These are phyloP conservation scores for Falco cherrug DNA, from an alignment of 2,797 vertebrate species.

Conservation along the genomic window DNA sequence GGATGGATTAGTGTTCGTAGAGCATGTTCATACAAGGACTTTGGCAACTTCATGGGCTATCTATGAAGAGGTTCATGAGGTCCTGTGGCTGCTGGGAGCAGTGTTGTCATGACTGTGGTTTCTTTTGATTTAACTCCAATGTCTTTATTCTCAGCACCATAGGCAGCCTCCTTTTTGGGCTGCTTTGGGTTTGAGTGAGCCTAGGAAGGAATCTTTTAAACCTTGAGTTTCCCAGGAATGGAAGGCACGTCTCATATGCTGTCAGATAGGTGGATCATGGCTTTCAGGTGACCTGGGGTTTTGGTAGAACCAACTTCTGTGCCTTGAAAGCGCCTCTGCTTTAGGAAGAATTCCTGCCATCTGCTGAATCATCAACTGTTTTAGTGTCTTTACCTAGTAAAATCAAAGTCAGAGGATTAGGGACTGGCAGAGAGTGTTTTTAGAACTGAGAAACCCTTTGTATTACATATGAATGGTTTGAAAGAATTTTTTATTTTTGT, in stretches of 20 bases:
- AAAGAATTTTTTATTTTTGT: background rate
- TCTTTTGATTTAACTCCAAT: background rate
- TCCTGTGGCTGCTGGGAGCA: background rate
- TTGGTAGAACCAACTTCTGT: background rate
- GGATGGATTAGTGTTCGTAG: background rate
- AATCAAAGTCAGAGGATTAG: background rate
- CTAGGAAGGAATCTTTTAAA: background rate
- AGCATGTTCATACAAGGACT: background rate
- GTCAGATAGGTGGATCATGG: background rate
- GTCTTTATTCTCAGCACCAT: background rate
- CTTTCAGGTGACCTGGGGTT: background rate
- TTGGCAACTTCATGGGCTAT: accelerated
- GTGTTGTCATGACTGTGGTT: background rate
- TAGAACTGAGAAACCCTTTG: background rate
- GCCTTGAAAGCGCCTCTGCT: background rate
- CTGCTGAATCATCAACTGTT: background rate
- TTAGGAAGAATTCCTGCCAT: background rate
- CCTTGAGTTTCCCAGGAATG: background rate
- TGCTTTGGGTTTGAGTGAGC: background rate
- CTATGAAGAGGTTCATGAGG: background rate
- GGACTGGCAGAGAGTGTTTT: background rate
- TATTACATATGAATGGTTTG: background rate
- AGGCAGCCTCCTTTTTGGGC: background rate
- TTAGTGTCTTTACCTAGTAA: background rate
- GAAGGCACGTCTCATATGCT: background rate